These are phyloP conservation scores for Pseudochirops cupreus DNA, from an alignment of 2,797 vertebrate genomes.

Conservation along the genomic window DNA sequence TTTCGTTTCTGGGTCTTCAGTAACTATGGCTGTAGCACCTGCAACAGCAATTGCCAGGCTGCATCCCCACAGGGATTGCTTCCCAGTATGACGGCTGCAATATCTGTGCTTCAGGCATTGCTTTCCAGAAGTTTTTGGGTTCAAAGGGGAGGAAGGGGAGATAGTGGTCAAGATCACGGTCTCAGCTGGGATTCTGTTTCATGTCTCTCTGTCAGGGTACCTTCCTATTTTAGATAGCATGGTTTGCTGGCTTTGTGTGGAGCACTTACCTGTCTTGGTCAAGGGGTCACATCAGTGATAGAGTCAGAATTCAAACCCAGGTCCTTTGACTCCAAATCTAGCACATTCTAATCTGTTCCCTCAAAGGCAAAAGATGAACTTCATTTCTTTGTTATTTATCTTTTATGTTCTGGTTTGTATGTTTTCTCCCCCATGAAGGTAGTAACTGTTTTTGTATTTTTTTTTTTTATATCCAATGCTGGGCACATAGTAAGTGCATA, in stretches of 20 bases:
- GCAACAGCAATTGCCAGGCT: background rate
- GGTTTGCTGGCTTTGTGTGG: background rate
- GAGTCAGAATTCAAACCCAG: background rate
- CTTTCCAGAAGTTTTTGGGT: background rate
- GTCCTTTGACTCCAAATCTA: background rate
- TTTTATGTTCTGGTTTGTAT: background rate
- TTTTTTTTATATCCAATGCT: background rate
- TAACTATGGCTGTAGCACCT: background rate
- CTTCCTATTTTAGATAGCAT: background rate
- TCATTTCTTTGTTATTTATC: background rate
- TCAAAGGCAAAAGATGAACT: background rate
- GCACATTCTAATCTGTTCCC: background rate
- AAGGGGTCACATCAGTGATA: background rate
- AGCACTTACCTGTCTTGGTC: background rate
- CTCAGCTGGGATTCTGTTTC: background rate
- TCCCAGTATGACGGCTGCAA: background rate
- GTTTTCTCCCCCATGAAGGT: background rate
- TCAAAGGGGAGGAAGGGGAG: background rate
- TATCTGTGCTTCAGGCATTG: background rate
- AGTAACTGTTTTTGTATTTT: background rate
- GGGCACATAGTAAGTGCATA: background rate
- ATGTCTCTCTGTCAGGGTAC: background rate
- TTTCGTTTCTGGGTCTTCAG: background rate
- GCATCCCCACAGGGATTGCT: background rate
- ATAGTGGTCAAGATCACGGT: background rate